phyloP scores from a whole-genome alignment of 1,140 invertebrate species.

The Centruroides sculpturatus region DNA sequence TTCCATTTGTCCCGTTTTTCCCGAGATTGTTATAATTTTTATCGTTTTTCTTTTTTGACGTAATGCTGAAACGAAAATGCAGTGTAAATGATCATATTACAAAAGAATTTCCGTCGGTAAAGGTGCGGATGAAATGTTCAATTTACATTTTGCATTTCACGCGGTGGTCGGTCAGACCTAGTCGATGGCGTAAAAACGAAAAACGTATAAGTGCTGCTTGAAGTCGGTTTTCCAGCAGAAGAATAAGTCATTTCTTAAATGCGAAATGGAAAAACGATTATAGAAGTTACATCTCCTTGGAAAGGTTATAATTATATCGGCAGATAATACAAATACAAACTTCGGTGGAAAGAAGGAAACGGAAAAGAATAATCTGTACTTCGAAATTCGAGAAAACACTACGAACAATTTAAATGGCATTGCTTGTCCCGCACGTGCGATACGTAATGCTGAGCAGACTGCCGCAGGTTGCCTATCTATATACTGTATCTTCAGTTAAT shows the following conservation, averaged over 20 bases:
- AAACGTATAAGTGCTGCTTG: background rate
- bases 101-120: background rate
- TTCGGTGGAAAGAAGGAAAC: background rate
- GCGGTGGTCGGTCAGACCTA: background rate
- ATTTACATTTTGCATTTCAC: slow-evolving; percentile 12
- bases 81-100: background rate
- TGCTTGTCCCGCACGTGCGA: background rate
- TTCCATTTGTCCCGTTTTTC: background rate
- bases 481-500: background rate
- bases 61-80: background rate
- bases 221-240: background rate
- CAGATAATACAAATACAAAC: background rate
- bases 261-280: slow-evolving; percentile 2
- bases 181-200: background rate
- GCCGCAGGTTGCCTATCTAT: background rate
- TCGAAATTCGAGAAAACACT: background rate
- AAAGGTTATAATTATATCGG: background rate
- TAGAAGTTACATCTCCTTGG: background rate
- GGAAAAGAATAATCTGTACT: background rate
- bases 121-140: background rate
- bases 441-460: background rate
- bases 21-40: background rate
- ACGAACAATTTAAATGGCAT: background rate
- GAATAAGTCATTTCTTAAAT: background rate
- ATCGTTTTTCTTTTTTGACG: background rate